Evolutionary conservation across 1,140 invertebrate genomes (phyloP), one percentile per base, ranked within the genome.

Genomic region (Drosophila pseudoobscura): DNA sequence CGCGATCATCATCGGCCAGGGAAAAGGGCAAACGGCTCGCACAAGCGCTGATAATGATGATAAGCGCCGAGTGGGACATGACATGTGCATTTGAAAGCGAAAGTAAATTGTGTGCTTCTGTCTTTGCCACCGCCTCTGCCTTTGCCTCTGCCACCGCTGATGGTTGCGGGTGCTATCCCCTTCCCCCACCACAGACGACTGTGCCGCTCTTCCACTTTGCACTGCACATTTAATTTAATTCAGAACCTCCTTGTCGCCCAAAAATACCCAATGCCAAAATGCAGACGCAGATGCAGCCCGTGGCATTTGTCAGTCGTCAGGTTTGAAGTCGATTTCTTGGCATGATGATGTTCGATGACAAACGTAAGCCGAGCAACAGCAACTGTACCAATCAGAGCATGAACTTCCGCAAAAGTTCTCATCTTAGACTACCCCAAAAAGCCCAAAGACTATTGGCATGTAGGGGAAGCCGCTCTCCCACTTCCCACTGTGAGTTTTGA

Each of bases 1-100:
- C 75, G 44, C 51, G 62, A 66, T 68, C 65, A 49, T 41, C 65
- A 22, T 24, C 63, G 15, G 51, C 0, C 24, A 31, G 45, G 65
- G 17, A 58, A 80, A 72, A 83, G 80, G 80, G 65, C 80, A 79
- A 26, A 63, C 54, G 53, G 71, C 43, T 44, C 50, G 47, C 64
- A 75, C 59, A 70, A 80, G 57, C 49, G 45, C 68, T 76, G 80
- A 83, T 85, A 75, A 64, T 47, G 58, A 50, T 72, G 77, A 84
- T 87, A 84, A 76, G 56, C 53, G 52, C 70, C 75, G 85, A 85
- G 82, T 60, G 45, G 35, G 59, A 72, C 82, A 87, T 88, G 82
- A 4, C 82, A 87, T 88, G 82, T 88, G 82, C 47, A 75, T 78
- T 78, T 87, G 83, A 87, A 87, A 87, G 75, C 64, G 78, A 87